Conservation (phyloP, 1,140 invertebrate genomes). For the Holotrichia oblita region DNA sequence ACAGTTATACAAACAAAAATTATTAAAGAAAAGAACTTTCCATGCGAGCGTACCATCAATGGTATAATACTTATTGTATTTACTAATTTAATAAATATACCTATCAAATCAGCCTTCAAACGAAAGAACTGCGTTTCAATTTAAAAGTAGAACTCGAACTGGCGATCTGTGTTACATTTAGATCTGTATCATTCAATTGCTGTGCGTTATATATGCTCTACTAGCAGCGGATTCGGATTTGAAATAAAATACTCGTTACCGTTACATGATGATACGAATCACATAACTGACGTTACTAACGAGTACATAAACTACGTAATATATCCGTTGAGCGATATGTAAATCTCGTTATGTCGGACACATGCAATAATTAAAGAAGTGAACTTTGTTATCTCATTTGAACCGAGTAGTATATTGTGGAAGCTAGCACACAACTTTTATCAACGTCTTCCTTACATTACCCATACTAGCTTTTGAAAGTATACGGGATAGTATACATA, state of each 20-base stretch:
- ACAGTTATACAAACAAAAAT: too few relatives aligned
- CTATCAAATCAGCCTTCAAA: too few relatives aligned
- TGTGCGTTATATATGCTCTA: background rate
- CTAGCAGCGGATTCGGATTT: background rate
- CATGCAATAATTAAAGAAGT: constrained; percentile 22
- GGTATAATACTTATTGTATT: too few relatives aligned
- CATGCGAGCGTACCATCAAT: too few relatives aligned
- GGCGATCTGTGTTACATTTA: background rate
- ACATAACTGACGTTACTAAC: constrained; percentile 2
- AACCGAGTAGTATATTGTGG: too few relatives aligned
- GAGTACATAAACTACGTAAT: background rate
- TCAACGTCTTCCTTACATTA: too few relatives aligned
- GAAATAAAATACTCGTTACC: constrained; percentile 19
- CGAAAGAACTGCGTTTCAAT: background rate
- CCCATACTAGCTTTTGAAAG: too few relatives aligned
- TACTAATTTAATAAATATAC: too few relatives aligned
- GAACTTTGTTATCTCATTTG: too few relatives aligned
- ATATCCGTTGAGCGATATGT: background rate
- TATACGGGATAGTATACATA: too few relatives aligned
- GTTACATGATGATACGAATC: constrained; percentile 14
- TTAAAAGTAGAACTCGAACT: background rate
- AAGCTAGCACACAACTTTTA: too few relatives aligned
- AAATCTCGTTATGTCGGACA: background rate
- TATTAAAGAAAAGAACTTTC: too few relatives aligned
- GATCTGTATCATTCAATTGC: constrained; percentile 4